A percentile compares a stretch with the other conserved stretches of the same genome.
Evolutionary conservation across 1,140 invertebrate genomes (phyloP).

Genomic region (Branchinecta lindahli): DNA sequence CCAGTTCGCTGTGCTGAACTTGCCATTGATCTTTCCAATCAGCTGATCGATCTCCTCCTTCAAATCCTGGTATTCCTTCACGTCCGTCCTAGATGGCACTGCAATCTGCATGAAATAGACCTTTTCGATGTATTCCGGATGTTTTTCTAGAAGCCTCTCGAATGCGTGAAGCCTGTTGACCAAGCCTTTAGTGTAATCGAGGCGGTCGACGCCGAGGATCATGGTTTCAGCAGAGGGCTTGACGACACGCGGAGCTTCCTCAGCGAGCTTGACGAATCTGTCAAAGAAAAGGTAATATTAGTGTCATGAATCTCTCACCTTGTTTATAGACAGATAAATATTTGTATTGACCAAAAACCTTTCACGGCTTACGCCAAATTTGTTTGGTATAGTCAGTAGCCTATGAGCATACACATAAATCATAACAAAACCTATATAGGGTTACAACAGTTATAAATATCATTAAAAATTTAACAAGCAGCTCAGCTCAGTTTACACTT

Average conservation of each 20-base stretch:
- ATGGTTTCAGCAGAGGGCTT: conserved; percentile 52
- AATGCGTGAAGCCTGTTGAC: conserved; percentile 68
- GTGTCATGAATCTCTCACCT: neutral
- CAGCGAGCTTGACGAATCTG: conserved; percentile 59
- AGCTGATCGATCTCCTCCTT: conserved; percentile 81
- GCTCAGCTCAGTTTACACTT: no score
- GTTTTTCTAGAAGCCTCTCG: conserved; percentile 61
- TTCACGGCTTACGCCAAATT: no score
- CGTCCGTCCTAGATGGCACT: conserved; percentile 73
- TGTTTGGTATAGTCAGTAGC: no score
- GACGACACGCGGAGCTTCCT: conserved; percentile 53
- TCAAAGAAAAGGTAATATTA: neutral
- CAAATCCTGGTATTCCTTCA: conserved; percentile 74
- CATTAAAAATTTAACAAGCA: no score
- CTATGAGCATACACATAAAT: no score
- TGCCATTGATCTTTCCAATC: conserved; percentile 69
- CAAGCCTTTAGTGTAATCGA: conserved; percentile 82
- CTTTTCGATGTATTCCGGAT: conserved; percentile 70
- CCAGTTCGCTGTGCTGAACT: conserved; percentile 75
- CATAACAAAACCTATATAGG: no score
- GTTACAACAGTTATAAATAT: no score
- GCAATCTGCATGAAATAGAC: conserved; percentile 63
- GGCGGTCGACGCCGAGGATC: conserved; percentile 65
- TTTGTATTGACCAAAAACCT: no score
- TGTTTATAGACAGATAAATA: no score